Evolutionary conservation across 2,113 vertebrate genomes (phyloP).

Genomic region (Perognathus longimembris): DNA sequence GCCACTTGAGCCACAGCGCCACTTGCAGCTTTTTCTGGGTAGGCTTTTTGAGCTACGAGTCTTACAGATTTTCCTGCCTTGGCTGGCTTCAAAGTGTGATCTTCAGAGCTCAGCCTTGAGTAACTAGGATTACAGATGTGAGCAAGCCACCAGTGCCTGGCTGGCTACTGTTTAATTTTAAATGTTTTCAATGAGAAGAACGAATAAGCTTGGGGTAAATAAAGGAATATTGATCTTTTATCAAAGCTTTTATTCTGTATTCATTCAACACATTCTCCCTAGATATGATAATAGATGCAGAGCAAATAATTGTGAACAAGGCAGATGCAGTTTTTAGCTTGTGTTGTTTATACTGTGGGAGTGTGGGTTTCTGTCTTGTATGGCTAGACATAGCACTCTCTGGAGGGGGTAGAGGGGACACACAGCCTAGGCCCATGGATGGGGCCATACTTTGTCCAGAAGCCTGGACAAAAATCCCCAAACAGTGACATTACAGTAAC

Average conservation of each 20-base stretch:
- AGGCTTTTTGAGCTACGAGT: too few species aligned
- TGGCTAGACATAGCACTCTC: background rate
- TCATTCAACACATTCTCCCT: background rate
- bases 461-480: background rate
- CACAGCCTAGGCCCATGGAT: accelerated
- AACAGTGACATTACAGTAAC: background rate
- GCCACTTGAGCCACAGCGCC: too few species aligned
- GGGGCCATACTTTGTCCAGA: background rate
- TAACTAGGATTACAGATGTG: too few species aligned
- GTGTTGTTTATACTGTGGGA: background rate
- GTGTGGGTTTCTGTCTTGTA: background rate
- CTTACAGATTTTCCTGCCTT: too few species aligned
- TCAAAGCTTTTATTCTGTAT: background rate
- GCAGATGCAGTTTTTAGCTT: accelerated
- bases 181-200: background rate
- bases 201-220: background rate
- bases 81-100: too few species aligned
- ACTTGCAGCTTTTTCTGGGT: too few species aligned
- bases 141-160: too few species aligned
- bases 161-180: background rate
- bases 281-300: background rate
- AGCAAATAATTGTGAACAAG: background rate
- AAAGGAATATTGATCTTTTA: background rate
- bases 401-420: background rate
- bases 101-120: too few species aligned